Conservation (phyloP, 2,797 vertebrate genomes). For the Tauraco hartlaubi region DNA sequence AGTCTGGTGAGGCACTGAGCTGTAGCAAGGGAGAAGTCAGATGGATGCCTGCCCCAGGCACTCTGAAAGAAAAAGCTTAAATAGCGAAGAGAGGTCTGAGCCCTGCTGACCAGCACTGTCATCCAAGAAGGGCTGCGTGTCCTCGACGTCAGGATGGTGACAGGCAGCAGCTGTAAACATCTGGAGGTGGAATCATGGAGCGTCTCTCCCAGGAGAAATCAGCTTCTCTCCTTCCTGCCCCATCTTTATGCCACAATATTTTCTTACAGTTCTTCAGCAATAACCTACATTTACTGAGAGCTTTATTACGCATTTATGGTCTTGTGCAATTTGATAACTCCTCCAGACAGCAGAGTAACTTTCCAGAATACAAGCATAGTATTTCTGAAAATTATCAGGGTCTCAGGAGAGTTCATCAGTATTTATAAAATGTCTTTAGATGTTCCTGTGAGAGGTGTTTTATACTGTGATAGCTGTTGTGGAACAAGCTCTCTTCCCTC, state of each 20-base stretch:
- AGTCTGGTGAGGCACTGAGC: background rate
- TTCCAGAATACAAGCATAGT: background rate
- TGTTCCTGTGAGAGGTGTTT: background rate
- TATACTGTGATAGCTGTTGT: background rate
- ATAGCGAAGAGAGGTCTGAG: background rate
- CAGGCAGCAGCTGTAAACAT: background rate
- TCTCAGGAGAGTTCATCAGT: background rate
- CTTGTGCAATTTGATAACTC: background rate
- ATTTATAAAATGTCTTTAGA: slow-evolving; percentile 19
- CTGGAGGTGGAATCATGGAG: background rate
- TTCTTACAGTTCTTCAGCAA: background rate
- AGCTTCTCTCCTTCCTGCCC: background rate
- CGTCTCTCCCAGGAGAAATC: background rate
- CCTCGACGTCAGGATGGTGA: background rate
- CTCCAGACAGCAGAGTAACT: slow-evolving; percentile 9
- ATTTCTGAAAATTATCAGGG: background rate
- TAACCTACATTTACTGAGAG: background rate
- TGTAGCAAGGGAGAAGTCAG: background rate
- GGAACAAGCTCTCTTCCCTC: background rate
- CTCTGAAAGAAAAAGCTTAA: background rate
- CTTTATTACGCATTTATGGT: background rate
- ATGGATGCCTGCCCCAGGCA: background rate
- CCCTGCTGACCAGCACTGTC: background rate
- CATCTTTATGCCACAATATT: background rate
- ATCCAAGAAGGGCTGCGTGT: background rate